A percentile compares a stretch with the other conserved stretches of the same genome.
Conservation (phyloP, 2,113 vertebrate species). For the Lathamus discolor region DNA sequence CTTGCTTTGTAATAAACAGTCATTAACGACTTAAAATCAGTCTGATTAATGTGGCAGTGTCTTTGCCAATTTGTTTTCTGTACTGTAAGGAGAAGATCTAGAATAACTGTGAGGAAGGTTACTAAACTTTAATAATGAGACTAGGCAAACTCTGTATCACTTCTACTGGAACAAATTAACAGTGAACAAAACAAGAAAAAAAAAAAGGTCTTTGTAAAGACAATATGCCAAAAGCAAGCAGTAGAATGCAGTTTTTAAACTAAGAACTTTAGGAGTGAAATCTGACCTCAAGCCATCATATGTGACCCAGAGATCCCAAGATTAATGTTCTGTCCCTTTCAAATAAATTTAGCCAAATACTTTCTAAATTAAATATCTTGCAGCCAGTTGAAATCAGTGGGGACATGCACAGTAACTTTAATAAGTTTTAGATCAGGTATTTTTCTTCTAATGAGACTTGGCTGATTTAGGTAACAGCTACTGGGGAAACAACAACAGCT, state of each 20-base stretch:
- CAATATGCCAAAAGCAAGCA: neutral
- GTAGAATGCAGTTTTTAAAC: neutral
- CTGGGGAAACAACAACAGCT: neutral
- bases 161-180: slow-evolving; percentile 10
- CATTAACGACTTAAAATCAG: slow-evolving; percentile 53
- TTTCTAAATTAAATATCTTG: neutral
- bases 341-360: neutral
- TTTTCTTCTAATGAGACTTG: neutral
- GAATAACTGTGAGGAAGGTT: neutral
- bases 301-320: neutral
- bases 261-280: neutral
- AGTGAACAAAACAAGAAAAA: neutral
- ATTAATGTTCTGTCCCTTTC: neutral
- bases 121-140: slow-evolving; percentile 14
- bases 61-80: slow-evolving; percentile 51
- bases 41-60: slow-evolving; percentile 61
- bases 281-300: neutral
- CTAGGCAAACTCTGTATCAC: neutral
- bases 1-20: slow-evolving; percentile 58
- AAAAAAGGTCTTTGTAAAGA: neutral
- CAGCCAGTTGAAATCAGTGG: neutral
- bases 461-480: neutral
- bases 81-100: neutral
- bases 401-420: neutral
- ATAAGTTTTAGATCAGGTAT: neutral